A percentile compares a stretch with the other conserved stretches of the same genome.
phyloP scores from a whole-genome alignment of 2,888 invertebrate species.

The Eretmocerus hayati region DNA sequence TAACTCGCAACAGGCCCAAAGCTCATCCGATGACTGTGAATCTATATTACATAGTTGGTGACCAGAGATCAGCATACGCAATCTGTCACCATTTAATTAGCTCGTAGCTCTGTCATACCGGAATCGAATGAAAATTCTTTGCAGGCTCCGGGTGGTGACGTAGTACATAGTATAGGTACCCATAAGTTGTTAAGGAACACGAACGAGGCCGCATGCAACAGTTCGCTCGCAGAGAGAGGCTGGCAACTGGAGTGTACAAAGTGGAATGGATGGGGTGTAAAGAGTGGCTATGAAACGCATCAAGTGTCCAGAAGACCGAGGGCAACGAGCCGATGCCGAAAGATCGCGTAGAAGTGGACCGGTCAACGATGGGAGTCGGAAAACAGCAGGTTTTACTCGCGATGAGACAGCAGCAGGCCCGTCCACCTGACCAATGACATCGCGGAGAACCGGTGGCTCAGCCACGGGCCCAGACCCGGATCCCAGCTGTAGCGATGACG shows the following conservation, averaged over 20 bases:
- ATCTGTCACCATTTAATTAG: too few species aligned
- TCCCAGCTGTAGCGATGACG: slow-evolving; percentile 14
- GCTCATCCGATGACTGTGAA: too few species aligned
- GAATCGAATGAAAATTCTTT: too few species aligned
- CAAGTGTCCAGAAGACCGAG: neutral
- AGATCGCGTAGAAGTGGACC: neutral
- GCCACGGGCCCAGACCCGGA: slow-evolving; percentile 17
- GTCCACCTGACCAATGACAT: slow-evolving; percentile 40
- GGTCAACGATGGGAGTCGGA: neutral
- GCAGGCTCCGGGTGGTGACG: too few species aligned
- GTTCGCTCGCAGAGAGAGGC: too few species aligned
- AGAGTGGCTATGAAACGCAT: neutral
- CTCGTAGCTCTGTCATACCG: too few species aligned
- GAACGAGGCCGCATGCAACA: too few species aligned
- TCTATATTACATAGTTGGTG: too few species aligned
- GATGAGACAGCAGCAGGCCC: slow-evolving; percentile 1
- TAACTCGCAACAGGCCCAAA: too few species aligned
- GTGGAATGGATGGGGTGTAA: neutral
- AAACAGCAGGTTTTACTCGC: neutral
- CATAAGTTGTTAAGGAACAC: too few species aligned
- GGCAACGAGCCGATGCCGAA: neutral
- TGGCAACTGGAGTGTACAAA: neutral
- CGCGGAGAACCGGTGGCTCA: slow-evolving; percentile 40
- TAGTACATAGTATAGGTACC: too few species aligned
- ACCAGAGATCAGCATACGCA: too few species aligned